Evolutionary conservation across 1,140 invertebrate genomes (phyloP), one percentile per base, ranked within the genome.

Genomic region (Nasonia vitripennis): DNA sequence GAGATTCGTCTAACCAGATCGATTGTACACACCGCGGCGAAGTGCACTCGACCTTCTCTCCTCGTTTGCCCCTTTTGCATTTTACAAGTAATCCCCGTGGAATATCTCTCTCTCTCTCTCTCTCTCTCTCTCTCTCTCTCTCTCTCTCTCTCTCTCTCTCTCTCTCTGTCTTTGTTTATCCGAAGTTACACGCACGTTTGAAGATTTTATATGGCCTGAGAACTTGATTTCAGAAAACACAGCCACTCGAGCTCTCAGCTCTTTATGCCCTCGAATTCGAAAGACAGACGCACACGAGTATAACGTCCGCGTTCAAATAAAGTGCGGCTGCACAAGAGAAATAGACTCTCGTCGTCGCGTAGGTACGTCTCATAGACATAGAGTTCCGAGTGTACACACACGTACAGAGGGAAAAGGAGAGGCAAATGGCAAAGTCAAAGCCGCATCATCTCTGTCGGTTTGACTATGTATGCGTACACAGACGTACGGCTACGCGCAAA

Each of bases 1-100:
- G 51, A 85, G 81, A 83, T 85, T 85, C 78, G 70, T 71, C 70
- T 85, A 83, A 85, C 73, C 81, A 83, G 80, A 87, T 85, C 68
- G 83, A 84, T 87, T 83, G 75, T 78, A 77, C 27, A 81, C 17
- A 27, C 27, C 27, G 27, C 23, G 68, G 68, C 10, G 68, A 27
- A 34, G 70, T 37, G 78, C 23, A 48, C 67, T 79, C 62, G 55
- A 45, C n/a, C 27, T 78, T 67, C 17, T 67, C 17, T 23, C 41
- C 48, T 86, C 77, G 51, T 81, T 81, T 81, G 75, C 62, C 81
- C 67, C 20, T n/a, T 41, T 80, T 70, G 62, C 20, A 78, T 83
- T 83, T 78, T 83, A 83, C 51, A 77, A 67, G 62, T 83, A 1
- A 27, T 55, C 31, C 67, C 77, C n/a, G 11, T 0, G 48, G 12